These are phyloP conservation scores for Thamnaconus septentrionalis DNA, from an alignment of 2,113 vertebrate genomes.

Conservation along the genomic window DNA sequence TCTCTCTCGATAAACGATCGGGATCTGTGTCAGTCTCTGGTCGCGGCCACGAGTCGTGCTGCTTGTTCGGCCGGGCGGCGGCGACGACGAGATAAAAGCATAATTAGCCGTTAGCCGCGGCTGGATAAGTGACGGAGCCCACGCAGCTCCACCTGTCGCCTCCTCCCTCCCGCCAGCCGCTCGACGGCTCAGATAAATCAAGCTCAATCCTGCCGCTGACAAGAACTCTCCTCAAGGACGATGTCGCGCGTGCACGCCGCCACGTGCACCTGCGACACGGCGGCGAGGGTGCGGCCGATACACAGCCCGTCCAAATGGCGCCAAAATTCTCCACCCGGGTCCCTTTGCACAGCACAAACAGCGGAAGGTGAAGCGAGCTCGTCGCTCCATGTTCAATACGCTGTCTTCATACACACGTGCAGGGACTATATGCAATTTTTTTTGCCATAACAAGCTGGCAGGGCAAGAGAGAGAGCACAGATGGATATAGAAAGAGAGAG, in stretches of 20 bases:
- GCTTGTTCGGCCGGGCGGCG: slow-evolving; percentile 55
- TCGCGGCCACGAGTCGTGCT: slow-evolving; percentile 43
- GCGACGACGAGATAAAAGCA: slow-evolving; percentile 69
- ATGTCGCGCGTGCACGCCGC: slow-evolving; percentile 43
- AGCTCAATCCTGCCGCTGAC: slow-evolving; percentile 70
- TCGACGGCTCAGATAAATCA: slow-evolving; percentile 76
- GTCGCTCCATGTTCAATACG: too few species aligned
- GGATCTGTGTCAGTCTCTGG: slow-evolving; percentile 50
- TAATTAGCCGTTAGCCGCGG: slow-evolving; percentile 73
- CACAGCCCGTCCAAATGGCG: slow-evolving; percentile 38
- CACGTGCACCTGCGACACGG: slow-evolving; percentile 50
- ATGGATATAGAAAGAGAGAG: slow-evolving; percentile 3
- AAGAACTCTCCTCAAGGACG: slow-evolving; percentile 77
- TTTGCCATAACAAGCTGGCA: slow-evolving; percentile 46
- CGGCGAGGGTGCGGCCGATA: slow-evolving; percentile 43
- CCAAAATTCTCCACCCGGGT: slow-evolving; percentile 64
- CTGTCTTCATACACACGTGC: slow-evolving; percentile 28
- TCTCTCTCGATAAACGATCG: slow-evolving; percentile 55
- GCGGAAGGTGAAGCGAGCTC: slow-evolving; percentile 42
- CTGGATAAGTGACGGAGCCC: slow-evolving; percentile 66
- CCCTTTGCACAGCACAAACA: slow-evolving; percentile 60
- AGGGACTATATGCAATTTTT: slow-evolving; percentile 65
- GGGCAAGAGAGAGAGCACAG: slow-evolving; percentile 39
- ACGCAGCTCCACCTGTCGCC: slow-evolving; percentile 46
- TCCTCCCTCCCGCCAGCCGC: slow-evolving; percentile 58